phyloP scores from a whole-genome alignment of 2,888 invertebrate genomes.

The Drosophila ustulata region DNA sequence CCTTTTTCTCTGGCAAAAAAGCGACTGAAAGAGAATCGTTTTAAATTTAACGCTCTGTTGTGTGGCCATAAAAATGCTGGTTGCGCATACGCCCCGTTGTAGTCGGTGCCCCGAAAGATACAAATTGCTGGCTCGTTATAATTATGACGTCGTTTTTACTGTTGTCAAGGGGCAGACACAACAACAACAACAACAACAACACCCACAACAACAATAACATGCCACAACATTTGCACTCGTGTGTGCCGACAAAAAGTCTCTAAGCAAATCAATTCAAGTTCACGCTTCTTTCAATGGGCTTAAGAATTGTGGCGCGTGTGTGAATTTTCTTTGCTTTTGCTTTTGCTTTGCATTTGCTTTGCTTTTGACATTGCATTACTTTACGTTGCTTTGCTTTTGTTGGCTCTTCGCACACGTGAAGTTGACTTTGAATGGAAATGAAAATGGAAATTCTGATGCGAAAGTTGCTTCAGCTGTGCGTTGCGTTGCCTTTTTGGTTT shows the following conservation, averaged over 20 bases:
- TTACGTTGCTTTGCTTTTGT: slow-evolving; percentile 30
- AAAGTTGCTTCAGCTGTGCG: slow-evolving; percentile 43
- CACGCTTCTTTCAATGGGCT: slow-evolving; percentile 64
- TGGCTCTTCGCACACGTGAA: slow-evolving; percentile 37
- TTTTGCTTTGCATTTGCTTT: slow-evolving; percentile 32
- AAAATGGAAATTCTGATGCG: slow-evolving; percentile 46
- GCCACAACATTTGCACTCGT: neutral
- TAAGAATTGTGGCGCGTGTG: slow-evolving; percentile 61
- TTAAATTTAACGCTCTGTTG: slow-evolving; percentile 68
- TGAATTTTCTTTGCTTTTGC: slow-evolving; percentile 47
- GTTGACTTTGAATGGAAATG: slow-evolving; percentile 43
- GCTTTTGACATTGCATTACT: slow-evolving; percentile 16
- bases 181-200: slow-evolving; percentile 6
- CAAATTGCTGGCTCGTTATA: slow-evolving; percentile 77
- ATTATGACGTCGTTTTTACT: slow-evolving; percentile 74
- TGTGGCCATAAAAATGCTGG: slow-evolving; percentile 68
- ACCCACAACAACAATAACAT: neutral
- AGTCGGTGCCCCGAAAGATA: slow-evolving; percentile 42
- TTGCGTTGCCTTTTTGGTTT: slow-evolving; percentile 51
- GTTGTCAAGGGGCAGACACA: slow-evolving; percentile 40
- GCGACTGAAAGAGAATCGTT: slow-evolving; percentile 25
- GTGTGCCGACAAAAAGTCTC: slow-evolving; percentile 42
- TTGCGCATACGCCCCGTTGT: slow-evolving; percentile 69
- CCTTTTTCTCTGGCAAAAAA: slow-evolving; percentile 66
- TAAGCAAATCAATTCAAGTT: slow-evolving; percentile 79